A percentile compares a stretch with the other conserved stretches of the same genome.
Conservation (phyloP, 2,888 invertebrate genomes). For the Oxystoma pomonae region DNA sequence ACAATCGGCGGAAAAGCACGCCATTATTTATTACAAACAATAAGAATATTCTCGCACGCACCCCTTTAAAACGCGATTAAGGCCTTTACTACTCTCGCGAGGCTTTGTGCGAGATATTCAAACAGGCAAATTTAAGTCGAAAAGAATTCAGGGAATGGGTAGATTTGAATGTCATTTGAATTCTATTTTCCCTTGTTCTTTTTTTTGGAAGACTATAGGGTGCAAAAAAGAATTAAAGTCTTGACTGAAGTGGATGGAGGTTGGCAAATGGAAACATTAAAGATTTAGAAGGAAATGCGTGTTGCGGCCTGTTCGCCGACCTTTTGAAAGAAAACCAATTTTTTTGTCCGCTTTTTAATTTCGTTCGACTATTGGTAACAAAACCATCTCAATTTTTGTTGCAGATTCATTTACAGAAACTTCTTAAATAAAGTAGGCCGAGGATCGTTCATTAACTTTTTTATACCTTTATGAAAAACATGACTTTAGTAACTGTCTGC, state of each 20-base stretch:
- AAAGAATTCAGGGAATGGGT: conserved; percentile 9
- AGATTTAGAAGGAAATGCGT: neutral
- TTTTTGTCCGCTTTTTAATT: too few species aligned
- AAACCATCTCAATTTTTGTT: too few species aligned
- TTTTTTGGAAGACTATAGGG: conserved; percentile 16
- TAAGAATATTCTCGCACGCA: neutral
- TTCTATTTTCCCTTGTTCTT: conserved; percentile 10
- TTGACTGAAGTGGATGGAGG: neutral
- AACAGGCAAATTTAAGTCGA: conserved; percentile 11
- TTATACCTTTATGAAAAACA: too few species aligned
- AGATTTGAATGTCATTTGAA: conserved; percentile 22
- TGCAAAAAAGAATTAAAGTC: neutral
- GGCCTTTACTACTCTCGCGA: conserved; percentile 6
- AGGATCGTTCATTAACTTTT: too few species aligned
- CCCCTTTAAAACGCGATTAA: conserved; percentile 5
- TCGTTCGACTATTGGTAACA: too few species aligned
- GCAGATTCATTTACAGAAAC: too few species aligned
- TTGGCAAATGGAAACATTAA: neutral
- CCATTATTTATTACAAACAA: too few species aligned
- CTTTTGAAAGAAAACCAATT: neutral
- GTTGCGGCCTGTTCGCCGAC: neutral
- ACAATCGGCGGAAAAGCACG: too few species aligned
- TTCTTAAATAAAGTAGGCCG: too few species aligned
- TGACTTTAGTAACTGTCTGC: too few species aligned
- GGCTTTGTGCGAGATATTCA: conserved; percentile 9